These are phyloP conservation scores for Conger conger DNA, from an alignment of 2,113 vertebrate genomes.

Conservation along the genomic window DNA sequence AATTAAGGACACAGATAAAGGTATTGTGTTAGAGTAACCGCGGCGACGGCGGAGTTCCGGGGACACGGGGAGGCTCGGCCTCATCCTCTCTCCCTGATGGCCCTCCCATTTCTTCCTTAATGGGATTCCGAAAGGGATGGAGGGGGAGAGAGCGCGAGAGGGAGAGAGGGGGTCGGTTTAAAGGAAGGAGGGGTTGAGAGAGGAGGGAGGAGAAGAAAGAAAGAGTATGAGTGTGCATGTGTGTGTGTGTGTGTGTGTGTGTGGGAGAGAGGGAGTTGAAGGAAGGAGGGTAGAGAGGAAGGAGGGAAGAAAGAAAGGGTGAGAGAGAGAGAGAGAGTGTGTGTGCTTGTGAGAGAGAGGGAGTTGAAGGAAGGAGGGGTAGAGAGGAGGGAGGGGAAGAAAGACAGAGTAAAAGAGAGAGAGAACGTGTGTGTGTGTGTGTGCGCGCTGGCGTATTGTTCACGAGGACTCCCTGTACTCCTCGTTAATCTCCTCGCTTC, in stretches of 20 bases:
- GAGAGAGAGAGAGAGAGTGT: neutral
- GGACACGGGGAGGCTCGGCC: constrained; percentile 1
- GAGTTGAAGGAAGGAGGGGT: too few relatives aligned
- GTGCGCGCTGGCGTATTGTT: neutral
- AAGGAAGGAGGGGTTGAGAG: too few relatives aligned
- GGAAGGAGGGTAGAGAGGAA: too few relatives aligned
- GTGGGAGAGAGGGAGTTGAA: too few relatives aligned
- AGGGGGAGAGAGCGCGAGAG: constrained; percentile 11
- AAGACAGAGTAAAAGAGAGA: neutral
- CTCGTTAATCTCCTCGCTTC: neutral
- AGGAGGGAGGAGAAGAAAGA: neutral
- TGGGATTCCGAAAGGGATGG: constrained; percentile 35
- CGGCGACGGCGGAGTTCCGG: constrained; percentile 11
- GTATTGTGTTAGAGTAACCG: constrained; percentile 39
- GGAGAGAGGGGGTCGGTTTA: neutral
- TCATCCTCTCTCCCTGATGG: constrained; percentile 21
- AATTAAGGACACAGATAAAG: constrained; percentile 53
- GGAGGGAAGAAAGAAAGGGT: too few relatives aligned
- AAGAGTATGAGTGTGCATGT: too few relatives aligned
- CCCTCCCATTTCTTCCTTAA: neutral
- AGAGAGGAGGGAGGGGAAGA: neutral
- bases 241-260: too few relatives aligned
- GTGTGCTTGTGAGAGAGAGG: neutral
- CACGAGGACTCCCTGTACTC: neutral
- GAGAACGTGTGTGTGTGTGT: neutral